These are phyloP conservation scores for Thera britannica DNA, from an alignment of 2,888 invertebrate species.

Conservation along the genomic window DNA sequence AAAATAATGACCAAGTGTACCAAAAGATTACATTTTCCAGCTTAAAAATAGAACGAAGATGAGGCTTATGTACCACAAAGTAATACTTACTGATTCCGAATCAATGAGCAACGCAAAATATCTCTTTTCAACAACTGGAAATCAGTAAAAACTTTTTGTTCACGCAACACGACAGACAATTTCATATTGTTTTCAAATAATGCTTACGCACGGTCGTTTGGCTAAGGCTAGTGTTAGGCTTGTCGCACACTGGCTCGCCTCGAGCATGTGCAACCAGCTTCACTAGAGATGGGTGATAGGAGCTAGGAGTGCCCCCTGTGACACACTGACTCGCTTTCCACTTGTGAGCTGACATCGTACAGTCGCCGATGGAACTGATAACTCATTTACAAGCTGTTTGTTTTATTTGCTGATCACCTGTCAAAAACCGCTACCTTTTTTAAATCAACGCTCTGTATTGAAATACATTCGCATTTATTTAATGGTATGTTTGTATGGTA, in stretches of 20 bases:
- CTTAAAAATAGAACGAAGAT: too few species aligned
- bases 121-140: too few species aligned
- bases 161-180: not conserved
- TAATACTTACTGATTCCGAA: too few species aligned
- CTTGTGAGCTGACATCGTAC: slow-evolving; percentile 43
- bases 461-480: too few species aligned
- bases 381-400: not conserved
- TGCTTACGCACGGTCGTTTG: slow-evolving; percentile 2
- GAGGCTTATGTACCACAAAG: too few species aligned
- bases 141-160: too few species aligned
- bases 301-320: slow-evolving; percentile 55
- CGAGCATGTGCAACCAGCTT: slow-evolving; percentile 2
- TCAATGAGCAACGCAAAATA: too few species aligned
- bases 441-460: too few species aligned
- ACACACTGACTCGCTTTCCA: slow-evolving; percentile 85
- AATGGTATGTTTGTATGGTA: too few species aligned
- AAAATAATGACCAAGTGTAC: too few species aligned
- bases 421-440: not conserved
- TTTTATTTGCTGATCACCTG: not conserved
- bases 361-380: slow-evolving; percentile 26
- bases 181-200: not conserved
- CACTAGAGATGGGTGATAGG: slow-evolving; percentile 49
- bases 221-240: slow-evolving; percentile 42
- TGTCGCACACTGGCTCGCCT: not conserved
- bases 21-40: too few species aligned